Evolutionary conservation across 1,140 invertebrate species (phyloP), one percentile per base, ranked within the genome.

Genomic region (Atta cephalotes): DNA sequence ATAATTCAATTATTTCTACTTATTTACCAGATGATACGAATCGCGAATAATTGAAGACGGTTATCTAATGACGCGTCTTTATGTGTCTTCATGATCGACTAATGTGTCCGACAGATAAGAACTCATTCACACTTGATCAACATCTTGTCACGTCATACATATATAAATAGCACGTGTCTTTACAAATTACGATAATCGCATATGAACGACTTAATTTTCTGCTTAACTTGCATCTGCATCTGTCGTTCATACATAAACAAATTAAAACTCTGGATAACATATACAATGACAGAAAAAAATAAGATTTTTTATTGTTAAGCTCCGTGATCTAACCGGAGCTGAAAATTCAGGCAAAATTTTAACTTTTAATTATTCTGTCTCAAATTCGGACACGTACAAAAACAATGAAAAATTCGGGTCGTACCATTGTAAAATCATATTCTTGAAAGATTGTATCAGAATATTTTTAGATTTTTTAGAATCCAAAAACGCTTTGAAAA

Each of bases 71-170:
- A 35, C 39, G 56, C 58, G 65, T 74, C 58, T 74, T 68, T 21
- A 28, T 60, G 60, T 60, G 51, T 31, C 68, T 58, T 70, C 31
- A 28, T 18, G 65, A 62, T 1, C 18, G 18, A 16, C 39, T 70
- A 31, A 77, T 79, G 58, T 45, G 66, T 87, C 3, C 49, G 31
- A 68, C 16, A 25, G 21, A 60, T 89, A 87, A 89, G 78, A 89
- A 77, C 71, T 56, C 66, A 72, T 85, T 90, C 72, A 70, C 88
- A 62, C 66, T 62, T 72, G 72, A 89, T 90, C 79, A 90, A 68
- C 70, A 49, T 25, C 53, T 77, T 60, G 74, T 62, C 53, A 60
- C n/a, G 31, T 60, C 4, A 45, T 77, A 62, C 35, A 70, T n/a
- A 16, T 51, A 12, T 70, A 35, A 45, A 45, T 45, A 21, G 35